Percentiles rank a stretch among this genome's conserved stretches.
phyloP scores from a whole-genome alignment of 1,140 invertebrate genomes.

The Wiebesia pumilae region DNA sequence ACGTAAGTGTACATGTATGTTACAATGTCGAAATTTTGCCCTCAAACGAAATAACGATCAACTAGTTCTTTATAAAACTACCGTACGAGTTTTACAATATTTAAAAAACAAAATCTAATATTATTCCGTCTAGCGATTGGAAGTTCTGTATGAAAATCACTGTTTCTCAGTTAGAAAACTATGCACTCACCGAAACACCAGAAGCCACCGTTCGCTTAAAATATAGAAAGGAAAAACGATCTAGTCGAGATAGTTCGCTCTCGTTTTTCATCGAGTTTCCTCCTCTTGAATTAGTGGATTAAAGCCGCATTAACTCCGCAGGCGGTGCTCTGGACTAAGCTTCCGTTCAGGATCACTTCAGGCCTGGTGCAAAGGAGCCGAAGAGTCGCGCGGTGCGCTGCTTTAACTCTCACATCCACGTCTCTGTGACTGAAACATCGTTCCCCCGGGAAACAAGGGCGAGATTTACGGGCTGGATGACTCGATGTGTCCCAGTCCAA shows the following conservation, averaged over 20 bases:
- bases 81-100: too few species aligned
- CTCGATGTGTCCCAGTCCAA: constrained; percentile 27
- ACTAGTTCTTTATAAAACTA: too few species aligned
- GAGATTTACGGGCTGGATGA: constrained; percentile 45
- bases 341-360: background rate
- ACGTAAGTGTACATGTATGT: too few species aligned
- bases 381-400: background rate
- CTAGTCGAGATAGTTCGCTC: background rate
- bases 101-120: too few species aligned
- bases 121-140: too few species aligned
- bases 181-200: background rate
- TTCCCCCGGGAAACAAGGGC: constrained; percentile 28
- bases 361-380: background rate
- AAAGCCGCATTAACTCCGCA: constrained; percentile 48
- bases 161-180: too few species aligned
- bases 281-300: constrained; percentile 45
- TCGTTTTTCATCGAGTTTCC: constrained; percentile 20
- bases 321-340: background rate
- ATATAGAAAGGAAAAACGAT: constrained; percentile 19
- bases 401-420: constrained; percentile 46
- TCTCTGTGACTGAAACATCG: constrained; percentile 52
- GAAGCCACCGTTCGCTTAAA: background rate
- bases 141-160: too few species aligned
- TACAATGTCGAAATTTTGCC: too few species aligned
- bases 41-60: too few species aligned